Evolutionary conservation across 1,140 invertebrate species (phyloP).

Genomic region (Diorhabda elongata): DNA sequence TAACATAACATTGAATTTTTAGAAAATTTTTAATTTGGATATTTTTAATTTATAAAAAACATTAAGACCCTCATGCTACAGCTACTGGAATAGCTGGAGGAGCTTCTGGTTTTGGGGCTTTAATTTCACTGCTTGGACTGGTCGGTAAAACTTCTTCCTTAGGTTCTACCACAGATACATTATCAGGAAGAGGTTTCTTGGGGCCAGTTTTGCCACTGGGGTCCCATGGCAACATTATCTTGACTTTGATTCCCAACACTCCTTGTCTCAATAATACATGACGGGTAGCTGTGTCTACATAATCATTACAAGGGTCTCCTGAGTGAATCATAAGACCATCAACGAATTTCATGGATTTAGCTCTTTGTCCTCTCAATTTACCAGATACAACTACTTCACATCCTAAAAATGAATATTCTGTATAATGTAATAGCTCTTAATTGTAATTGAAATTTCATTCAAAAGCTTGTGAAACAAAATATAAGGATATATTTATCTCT

Average conservation of each 20-base stretch:
- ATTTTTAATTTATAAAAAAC: conserved; percentile 3
- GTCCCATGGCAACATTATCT: conserved; percentile 99
- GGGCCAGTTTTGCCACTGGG: conserved; percentile 95
- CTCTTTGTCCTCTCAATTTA: conserved; percentile 97
- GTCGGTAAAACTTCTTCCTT: conserved; percentile 74
- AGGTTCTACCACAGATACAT: conserved; percentile 91
- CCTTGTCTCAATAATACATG: conserved; percentile 97
- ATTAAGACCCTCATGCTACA: conserved; percentile 8
- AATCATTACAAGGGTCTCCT: conserved; percentile 97
- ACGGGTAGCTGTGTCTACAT: conserved; percentile 95
- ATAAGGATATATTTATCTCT: too few relatives aligned
- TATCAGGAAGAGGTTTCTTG: conserved; percentile 94
- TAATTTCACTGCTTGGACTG: conserved; percentile 61
- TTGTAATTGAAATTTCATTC: too few relatives aligned
- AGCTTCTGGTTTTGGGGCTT: conserved; percentile 51
- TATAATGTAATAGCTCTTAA: too few relatives aligned
- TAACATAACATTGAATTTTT: not conserved
- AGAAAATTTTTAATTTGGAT: not conserved
- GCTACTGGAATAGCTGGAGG: conserved; percentile 47
- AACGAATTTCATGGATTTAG: conserved; percentile 99
- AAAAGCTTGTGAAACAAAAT: too few relatives aligned
- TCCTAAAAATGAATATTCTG: conserved; percentile 45
- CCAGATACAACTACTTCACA: conserved; percentile 99
- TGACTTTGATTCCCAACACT: conserved; percentile 86
- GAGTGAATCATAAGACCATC: conserved; percentile 99